phyloP scores from a whole-genome alignment of 2,888 invertebrate genomes.

The Pardosa pseudoannulata region DNA sequence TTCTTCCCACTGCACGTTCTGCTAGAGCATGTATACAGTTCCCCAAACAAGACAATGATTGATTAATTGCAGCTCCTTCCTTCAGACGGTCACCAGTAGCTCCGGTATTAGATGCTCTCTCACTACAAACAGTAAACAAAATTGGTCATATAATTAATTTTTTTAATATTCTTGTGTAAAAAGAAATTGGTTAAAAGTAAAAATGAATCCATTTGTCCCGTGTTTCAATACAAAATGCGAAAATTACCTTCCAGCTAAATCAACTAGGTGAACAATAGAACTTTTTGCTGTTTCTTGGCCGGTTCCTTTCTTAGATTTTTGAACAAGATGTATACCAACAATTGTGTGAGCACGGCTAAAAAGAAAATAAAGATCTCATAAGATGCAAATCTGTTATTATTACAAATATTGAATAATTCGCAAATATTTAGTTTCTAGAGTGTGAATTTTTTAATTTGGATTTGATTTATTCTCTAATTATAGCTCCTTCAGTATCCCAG shows the following conservation, averaged over 20 bases:
- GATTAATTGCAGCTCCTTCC: constrained; percentile 81
- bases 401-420: no score
- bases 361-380: no score
- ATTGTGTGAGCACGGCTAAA: constrained; percentile 80
- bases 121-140: constrained; percentile 76
- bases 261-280: constrained; percentile 80
- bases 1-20: constrained; percentile 77
- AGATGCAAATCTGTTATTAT: no score
- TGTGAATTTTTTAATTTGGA: no score
- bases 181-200: no score
- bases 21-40: constrained; percentile 80
- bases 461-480: no score
- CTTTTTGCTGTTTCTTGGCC: constrained; percentile 80
- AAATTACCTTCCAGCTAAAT: constrained; percentile 80
- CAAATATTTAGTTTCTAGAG: no score
- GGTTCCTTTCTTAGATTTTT: constrained; percentile 79
- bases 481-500: no score
- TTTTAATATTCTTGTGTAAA: no score
- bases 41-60: constrained; percentile 80
- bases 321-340: constrained; percentile 80
- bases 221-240: no score
- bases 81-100: constrained; percentile 81
- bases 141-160: no score
- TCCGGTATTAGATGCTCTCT: constrained; percentile 80
- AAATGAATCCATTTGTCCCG: no score